Base-by-base conservation (phyloP, 2,113 vertebrate genomes). In the Scytalopus superciliaris region DNA sequence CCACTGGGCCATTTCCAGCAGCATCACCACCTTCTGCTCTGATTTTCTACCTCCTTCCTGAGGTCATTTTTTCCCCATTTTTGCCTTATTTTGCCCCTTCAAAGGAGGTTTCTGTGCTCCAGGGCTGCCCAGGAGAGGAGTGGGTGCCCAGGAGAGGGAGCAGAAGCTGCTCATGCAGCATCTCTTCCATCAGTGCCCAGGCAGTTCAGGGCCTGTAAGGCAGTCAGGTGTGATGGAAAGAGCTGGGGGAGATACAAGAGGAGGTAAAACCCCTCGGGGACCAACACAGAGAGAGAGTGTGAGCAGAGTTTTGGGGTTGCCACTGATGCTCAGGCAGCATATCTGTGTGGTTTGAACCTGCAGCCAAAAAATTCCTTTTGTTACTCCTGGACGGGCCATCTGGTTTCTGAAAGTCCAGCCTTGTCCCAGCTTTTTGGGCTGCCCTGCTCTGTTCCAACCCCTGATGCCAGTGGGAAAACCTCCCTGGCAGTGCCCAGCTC, bases 1-100 rank as follows among this genome's bases (percentile, higher is more conserved):
- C 33, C 0, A 0, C 67, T 39, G 45, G 42, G 7, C 10, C 47
- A 6, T 0, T 39, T 28, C 8, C 4, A 3, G 49, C 37, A 57
- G 24, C 83, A 37, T 10, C 50, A 8, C 39, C 68, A 12, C 33
- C 30, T 22, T n/a, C 24, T 22, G 7, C n/a, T 69, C 52, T 62
- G 3, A 35, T 50, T 73, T 44, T n/a, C 42, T 42, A 1, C 59
- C 37, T 77, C 25, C n/a, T 45, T 60, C 35, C 50, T 3, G 18
- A 72, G 16, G 45, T 49, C 12, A 3, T 52, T 50, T 14, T 14
- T 24, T 16, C 7, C 16, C 30, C 2, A 2, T 49, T 76, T 50
- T 55, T 16, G 3, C 56, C 25, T 0, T 10, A 1, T 88, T 74
- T 94, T 55, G 30, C 33, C 64, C 45, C 47, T 87, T 79, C 66